phyloP scores from a whole-genome alignment of 2,888 invertebrate species.

The Agriopis marginaria region DNA sequence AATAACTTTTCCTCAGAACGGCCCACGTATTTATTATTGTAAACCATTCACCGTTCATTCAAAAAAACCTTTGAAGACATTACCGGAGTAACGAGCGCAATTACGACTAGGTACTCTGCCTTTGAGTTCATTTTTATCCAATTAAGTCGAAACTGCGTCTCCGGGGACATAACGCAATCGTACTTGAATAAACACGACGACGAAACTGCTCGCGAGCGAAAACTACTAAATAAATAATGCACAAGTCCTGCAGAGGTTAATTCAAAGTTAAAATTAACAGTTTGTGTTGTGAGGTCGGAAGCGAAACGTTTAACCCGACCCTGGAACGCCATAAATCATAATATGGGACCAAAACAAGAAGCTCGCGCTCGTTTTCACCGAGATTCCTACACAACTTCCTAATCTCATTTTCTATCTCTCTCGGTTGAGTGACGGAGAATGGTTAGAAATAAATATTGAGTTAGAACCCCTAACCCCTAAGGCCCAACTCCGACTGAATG shows the following conservation, averaged over 20 bases:
- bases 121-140: constrained; percentile 27
- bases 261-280: constrained; percentile 1
- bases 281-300: constrained; percentile 8
- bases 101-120: constrained; percentile 14
- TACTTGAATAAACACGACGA: constrained; percentile 19
- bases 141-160: constrained; percentile 23
- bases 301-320: constrained; percentile 9
- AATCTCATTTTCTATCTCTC: constrained; percentile 4
- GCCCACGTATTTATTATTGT: constrained; percentile 20
- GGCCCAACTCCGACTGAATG: background rate
- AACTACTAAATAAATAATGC: constrained; percentile 27
- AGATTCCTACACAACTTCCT: constrained; percentile 8
- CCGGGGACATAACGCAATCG: constrained; percentile 16
- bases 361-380: background rate
- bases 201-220: background rate
- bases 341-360: constrained; percentile 14
- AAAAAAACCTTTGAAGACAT: constrained; percentile 27
- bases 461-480: background rate
- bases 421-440: constrained; percentile 4
- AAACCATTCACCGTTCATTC: constrained; percentile 18
- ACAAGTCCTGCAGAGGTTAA: constrained; percentile 11
- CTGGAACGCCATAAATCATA: constrained; percentile 18
- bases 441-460: background rate
- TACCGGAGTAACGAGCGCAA: constrained; percentile 25
- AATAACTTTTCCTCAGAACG: constrained; percentile 4